Conservation (phyloP, 1,140 invertebrate species). For the Meloidogyne exigua region DNA sequence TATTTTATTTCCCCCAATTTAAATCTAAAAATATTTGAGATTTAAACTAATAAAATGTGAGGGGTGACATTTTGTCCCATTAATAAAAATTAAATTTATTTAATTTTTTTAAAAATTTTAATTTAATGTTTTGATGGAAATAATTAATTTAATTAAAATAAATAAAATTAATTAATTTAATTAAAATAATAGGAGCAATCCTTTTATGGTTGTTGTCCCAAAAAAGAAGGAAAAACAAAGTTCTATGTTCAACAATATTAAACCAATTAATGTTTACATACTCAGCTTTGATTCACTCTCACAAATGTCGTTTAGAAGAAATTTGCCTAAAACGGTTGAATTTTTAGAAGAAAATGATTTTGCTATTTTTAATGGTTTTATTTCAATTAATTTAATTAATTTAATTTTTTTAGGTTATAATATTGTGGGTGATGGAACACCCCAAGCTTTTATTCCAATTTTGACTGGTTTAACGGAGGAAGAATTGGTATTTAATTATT, state of each 20-base stretch:
- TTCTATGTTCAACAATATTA: neutral
- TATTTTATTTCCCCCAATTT: neutral
- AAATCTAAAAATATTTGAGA: neutral
- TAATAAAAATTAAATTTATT: no score
- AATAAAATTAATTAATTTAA: neutral
- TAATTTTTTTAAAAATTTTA: no score
- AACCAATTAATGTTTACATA: slow-evolving; percentile 76
- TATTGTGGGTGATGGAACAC: slow-evolving; percentile 85
- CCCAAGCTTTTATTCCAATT: slow-evolving; percentile 85
- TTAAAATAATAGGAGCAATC: slow-evolving; percentile 6
- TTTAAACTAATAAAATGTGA: slow-evolving; percentile 1
- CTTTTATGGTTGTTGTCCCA: slow-evolving; percentile 29
- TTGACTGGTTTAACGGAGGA: slow-evolving; percentile 81
- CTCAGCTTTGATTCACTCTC: slow-evolving; percentile 88
- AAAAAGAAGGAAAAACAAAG: neutral
- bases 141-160: no score
- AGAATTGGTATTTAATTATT: slow-evolving; percentile 73
- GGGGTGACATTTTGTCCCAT: neutral
- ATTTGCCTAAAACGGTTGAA: slow-evolving; percentile 77
- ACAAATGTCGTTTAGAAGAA: slow-evolving; percentile 79
- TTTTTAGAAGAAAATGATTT: slow-evolving; percentile 78
- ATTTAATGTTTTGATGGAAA: no score
- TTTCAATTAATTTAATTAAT: neutral
- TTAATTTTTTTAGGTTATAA: slow-evolving; percentile 64
- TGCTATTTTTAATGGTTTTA: slow-evolving; percentile 53